Evolutionary conservation across 2,888 invertebrate genomes (phyloP), one percentile per base, ranked within the genome.

Genomic region (Parthenolecanium corni): DNA sequence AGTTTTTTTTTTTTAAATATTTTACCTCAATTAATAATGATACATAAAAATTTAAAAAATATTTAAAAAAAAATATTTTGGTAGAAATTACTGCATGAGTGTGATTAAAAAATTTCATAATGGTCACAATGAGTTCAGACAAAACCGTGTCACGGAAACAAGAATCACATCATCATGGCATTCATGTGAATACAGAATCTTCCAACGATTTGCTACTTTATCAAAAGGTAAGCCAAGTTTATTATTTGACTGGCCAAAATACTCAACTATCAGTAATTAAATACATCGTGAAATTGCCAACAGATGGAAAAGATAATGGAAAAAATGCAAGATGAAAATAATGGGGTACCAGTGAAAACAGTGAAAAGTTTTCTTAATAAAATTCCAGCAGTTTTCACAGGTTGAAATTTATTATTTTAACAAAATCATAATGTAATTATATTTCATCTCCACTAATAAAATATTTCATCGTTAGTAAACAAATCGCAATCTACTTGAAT

Each of bases 301-400:
- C 75, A 96, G 95, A 96, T 96, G 93, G 96, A 96, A 73, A 79
- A 83, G 16, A 87, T 96, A 47, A 84, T 97, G 25, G 93, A 94
- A 71, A 85, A 85, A 75, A 97, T 97, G 96, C 92, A 95, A 75
- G 91, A 94, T 70, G 95, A 95, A 75, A 81, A 79, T 64, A 82
- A 82, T 0, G 98, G 98, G 0, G 94, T 98, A 2, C 92, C 95
- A 1, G 96, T 98, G 18, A 82, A 87, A 69, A 98, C 97, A 0
- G 97, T 98, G 40, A 98, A 98, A 79, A 95, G 91, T 71, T 97
- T 98, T 75, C 92, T 97, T 89, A 89, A 94, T 58, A 97, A 97
- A 77, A 95, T 97, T 71, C 98, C 98, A 40, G 96, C 96, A 62
- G 97, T 91, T 66, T 87, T 90, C 72, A 84, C 84, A 69, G 85